phyloP scores from a whole-genome alignment of 2,888 invertebrate genomes.

The Mesoligia furuncula region DNA sequence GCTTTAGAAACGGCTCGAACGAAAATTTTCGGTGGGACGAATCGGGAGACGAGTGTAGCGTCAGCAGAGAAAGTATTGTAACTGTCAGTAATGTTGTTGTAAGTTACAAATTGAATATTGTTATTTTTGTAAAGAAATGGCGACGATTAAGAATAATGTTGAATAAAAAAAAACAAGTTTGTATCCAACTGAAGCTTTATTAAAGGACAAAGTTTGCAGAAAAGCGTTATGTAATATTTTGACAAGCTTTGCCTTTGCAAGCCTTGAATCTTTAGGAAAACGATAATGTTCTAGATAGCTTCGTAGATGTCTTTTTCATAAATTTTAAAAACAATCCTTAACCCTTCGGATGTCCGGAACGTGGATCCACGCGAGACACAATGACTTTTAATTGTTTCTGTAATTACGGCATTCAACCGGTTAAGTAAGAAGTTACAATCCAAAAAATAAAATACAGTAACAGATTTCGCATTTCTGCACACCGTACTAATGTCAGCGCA shows the following conservation, averaged over 20 bases:
- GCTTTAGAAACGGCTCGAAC: slow-evolving; percentile 90
- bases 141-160: neutral
- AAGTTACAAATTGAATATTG: neutral
- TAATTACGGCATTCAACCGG: no score
- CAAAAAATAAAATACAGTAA: neutral
- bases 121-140: neutral
- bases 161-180: neutral
- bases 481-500: slow-evolving; percentile 83
- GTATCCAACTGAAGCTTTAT: neutral
- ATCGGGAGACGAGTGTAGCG: slow-evolving; percentile 87
- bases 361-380: no score
- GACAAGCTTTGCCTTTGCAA: fast-evolving
- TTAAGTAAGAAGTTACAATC: neutral
- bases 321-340: neutral
- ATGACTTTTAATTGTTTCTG: no score
- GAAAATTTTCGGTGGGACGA: slow-evolving; percentile 90
- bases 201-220: neutral
- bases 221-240: neutral
- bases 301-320: no score
- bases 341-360: no score
- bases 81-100: neutral
- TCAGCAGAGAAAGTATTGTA: slow-evolving; percentile 65
- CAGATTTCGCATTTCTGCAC: slow-evolving; percentile 67
- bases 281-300: neutral
- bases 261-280: neutral